Base-by-base conservation (phyloP, 2,113 vertebrate species). In the Seriola aureovittata region DNA sequence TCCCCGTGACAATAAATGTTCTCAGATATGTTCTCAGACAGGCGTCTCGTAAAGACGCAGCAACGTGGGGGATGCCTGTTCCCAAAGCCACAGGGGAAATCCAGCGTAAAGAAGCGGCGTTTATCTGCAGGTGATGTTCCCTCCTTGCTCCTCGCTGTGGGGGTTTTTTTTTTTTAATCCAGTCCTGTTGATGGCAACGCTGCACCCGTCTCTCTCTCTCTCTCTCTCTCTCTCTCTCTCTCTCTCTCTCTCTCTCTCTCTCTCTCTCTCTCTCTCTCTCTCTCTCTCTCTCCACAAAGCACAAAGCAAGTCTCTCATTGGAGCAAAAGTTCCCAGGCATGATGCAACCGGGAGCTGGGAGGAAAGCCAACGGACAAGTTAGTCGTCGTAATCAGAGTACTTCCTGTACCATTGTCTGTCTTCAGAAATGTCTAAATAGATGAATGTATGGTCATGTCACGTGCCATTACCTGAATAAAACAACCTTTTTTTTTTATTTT, bases 261-360 rank as follows among this genome's bases (percentile, higher is more conserved):
- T n/a, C 54, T 63, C 44, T 36, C 65, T 19, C 40, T 17, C 42
- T 48, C 52, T 21, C 52, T 48, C 62, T 34, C 46, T 46, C 66
- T 23, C 60, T 16, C 71, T 46, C 73, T 21, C 79, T 8, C 71
- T 44, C 50, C 62, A 42, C 70, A 75, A 55, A 78, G 76, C 75
- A 80, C 83, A 86, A 75, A 71, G 83, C 82, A 10, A 1, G 71
- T 68, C 71, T 78, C 89, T 85, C 82, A 93, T 85, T 92, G 91
- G 92, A 92, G 87, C 84, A 90, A 95, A 95, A 95, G 93, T 95
- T 95, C 89, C 85, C 83, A 32, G 34, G 68, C 83, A 69, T 92
- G 91, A 89, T 71, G 91, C 83, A 92, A 90, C 82, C 75, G 23
- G 19, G 77, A 48, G 72, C 80, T 55, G 65, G 71, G 68, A 82